Base-by-base conservation (phyloP, 2,888 invertebrate species). In the Amitus sp. region DNA sequence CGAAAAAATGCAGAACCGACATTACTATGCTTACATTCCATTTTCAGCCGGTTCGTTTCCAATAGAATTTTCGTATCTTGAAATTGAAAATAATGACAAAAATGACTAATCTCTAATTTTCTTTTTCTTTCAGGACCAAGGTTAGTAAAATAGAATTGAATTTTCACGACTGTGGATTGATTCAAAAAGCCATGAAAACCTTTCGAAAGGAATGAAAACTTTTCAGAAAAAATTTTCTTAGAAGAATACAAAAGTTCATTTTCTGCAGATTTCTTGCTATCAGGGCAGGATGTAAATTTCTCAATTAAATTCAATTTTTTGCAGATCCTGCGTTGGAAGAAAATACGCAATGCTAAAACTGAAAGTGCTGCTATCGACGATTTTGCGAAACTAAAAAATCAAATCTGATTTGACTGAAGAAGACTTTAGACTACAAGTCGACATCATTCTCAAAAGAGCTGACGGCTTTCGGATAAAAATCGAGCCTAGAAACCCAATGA, bases 11-110 rank as follows among this genome's bases (percentile, higher is more conserved):
- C 89, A 89, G 46, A 88, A 88, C 70, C 87, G 94, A 60, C 93
- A 94, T 75, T 92, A 91, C 75, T 93, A 93, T 77, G 88, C 91
- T 2, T 93, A 89, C 73, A 88, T 93, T 49, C 92, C 93, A 9
- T 93, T 93, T 85, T 92, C 92, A 47, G 93, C 93, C 61, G 93
- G n/a, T n/a, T n/a, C n/a, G n/a, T n/a, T n/a, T n/a, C n/a, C n/a
- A n/a, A n/a, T n/a, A n/a, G n/a, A n/a, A n/a, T n/a, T n/a, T n/a
- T n/a, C n/a, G n/a, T n/a, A n/a, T n/a, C n/a, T n/a, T n/a, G n/a
- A n/a, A n/a, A n/a, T n/a, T n/a, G n/a, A n/a, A n/a, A n/a, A n/a
- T n/a, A n/a, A n/a, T n/a, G n/a, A n/a, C n/a, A n/a, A n/a, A n/a
- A n/a, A n/a, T n/a, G n/a, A n/a, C n/a, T n/a, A n/a, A n/a, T n/a